Base-by-base conservation (phyloP, 1,140 invertebrate genomes). In the Neomicropteryx cornuta region DNA sequence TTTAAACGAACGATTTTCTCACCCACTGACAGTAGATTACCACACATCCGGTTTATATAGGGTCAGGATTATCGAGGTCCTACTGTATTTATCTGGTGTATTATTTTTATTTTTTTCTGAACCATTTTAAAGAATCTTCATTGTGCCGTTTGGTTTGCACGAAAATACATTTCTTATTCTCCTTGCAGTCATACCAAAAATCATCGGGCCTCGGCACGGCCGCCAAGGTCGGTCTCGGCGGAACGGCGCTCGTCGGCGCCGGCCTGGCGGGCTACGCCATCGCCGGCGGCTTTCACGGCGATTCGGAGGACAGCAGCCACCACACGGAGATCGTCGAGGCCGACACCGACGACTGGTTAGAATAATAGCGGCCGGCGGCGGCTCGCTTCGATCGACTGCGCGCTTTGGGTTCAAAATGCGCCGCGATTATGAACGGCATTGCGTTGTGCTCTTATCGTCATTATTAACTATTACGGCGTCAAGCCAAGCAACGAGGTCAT, bases 181-280 rank as follows among this genome's bases (percentile, higher is more conserved):
- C 8, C 13, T 27, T 27, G 23, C 13, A 13, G 8, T 31, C 18
- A n/a, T 16, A 2, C 47, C 50, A 29, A 48, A 49, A 34, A 45
- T 58, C 0, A 44, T 47, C 0, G n/a, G 60, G 57, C 0, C 16
- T 62, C 35, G 52, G 57, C 17, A 60, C 58, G 0, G 60, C 58
- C 3, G 57, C 51, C 0, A 57, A 56, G 0, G 60, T 58, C 10
- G 60, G 56, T 3, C 24, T 58, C 29, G 60, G 60, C 0, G 60
- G 57, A 3, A 58, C 55, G 1, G 60, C 57, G 8, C 41, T 60
- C 18, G 60, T 57, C 0, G 60, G 54, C 1, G 60, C 58, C 0
- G 60, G 60, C 5, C 44, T 62, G 0, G 60, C 60, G 0, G 60
- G 60, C 0, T 62, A 62, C 42, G 60, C 58, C 11, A 39, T 58